Evolutionary conservation across 2,113 vertebrate species (phyloP), one percentile per base, ranked within the genome.

Genomic region (Microcebus murinus): DNA sequence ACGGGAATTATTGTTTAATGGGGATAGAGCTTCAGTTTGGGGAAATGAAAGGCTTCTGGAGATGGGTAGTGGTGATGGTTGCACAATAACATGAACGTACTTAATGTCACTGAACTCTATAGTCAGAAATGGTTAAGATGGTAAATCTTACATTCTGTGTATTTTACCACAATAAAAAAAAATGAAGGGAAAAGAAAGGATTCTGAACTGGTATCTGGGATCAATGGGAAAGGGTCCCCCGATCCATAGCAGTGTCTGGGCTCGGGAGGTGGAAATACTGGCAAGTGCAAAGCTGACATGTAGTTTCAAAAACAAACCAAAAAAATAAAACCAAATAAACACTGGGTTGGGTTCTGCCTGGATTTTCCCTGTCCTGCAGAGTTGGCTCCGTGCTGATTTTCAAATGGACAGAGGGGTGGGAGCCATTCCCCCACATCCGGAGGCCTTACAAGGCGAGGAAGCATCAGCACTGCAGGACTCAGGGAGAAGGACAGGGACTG

Each of bases 291-390:
- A 42, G 42, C n/a, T 63, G 52, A 82, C 6, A 52, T 25, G 57
- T 52, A 68, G 63, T 80, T 82, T 94, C 93, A 59, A 57, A 96
- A 89, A 25, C 52, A 91, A 93, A 71, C 25, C 34, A 85, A 39
- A 52, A 59, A 57, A 77, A 82, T 85, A 39, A 88, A 96, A 87
- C 39, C 61, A 59, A 79, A 65, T 59, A n/a, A 97, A 88, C 23
- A 57, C 7, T 80, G 52, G 45, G 36, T 76, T 59, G 59, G 50
- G 61, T 45, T 85, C 71, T 91, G 59, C 88, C 85, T 67, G 67
- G 86, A 34, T 88, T 65, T 81, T 61, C 39, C 71, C 31, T 52
- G 85, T 48, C 36, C 68, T 39, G 2, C 3, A 67, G 80, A 11
- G 50, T 61, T 81, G 55, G 63, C 45, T 59, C 65, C 67, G 48